Evolutionary conservation across 2,888 invertebrate genomes (phyloP), one percentile per base, ranked within the genome.

Genomic region (Notodonta dromedarius): DNA sequence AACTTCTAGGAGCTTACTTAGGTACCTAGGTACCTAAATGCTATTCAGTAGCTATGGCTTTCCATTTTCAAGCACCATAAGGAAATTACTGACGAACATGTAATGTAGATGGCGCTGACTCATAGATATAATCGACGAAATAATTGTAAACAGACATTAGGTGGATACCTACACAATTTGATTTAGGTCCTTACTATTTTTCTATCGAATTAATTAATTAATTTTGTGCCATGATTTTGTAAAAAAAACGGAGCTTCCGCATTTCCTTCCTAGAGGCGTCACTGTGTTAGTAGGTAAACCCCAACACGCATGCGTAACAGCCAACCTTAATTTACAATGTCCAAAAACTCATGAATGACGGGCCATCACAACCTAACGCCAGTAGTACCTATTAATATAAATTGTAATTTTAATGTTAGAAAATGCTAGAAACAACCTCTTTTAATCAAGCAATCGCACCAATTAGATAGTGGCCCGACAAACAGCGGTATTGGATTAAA

Each of bases 321-420:
- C 64, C 73, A 77, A 79, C 83, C 80, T 74, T 78, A 74, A 83
- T 85, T 84, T 88, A 86, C 86, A 85, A 86, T 83, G 85, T 79
- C 82, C 82, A 82, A 80, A 76, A 86, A 79, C 85, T 88, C 91
- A 93, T 93, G 93, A 93, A 93, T 93, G 93, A 90, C 86, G 82
- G 70, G 77, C 82, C 83, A 80, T 68, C 85, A 88, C 85, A 88
- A 87, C 85, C 85, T 80, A 77, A 78, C 83, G 81, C 75, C 83
- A 79, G 78, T 88, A 87, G 83, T 85, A 24, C 24, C 24, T 24
- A 84, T 82, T 85, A 77, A 79, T 76, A 71, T 83, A 83, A 82
- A 83, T 85, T 83, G 79, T 85, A 84, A 83, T 83, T 85, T 84
- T 75, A 76, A 85, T 88, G 85, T 79, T 84, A 87, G 75, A 91